Evolutionary conservation across 2,797 vertebrate species (phyloP).

Genomic region (Distichodus sexfasciatus): DNA sequence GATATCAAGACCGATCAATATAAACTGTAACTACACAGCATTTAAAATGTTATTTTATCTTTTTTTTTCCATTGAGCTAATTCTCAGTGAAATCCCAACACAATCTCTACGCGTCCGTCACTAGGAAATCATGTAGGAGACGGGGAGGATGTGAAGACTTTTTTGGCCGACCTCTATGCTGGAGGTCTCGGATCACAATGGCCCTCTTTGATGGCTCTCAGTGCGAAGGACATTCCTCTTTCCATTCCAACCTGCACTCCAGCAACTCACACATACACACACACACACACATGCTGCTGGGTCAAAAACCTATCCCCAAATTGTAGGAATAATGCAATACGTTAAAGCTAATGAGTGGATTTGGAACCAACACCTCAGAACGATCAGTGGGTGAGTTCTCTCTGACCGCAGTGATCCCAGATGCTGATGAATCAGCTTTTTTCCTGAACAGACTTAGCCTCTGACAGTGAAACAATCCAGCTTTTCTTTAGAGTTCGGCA

Average conservation of each 20-base stretch:
- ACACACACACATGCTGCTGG: conserved; percentile 65
- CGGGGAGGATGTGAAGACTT: conserved; percentile 73
- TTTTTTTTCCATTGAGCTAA: no score
- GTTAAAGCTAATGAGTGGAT: background rate
- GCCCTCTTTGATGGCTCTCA: conserved; percentile 75
- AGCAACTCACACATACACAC: conserved; percentile 65
- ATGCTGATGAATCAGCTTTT: conserved; percentile 4
- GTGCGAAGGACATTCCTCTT: conserved; percentile 78
- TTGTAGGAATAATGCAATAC: background rate
- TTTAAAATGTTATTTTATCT: no score
- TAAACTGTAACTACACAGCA: no score
- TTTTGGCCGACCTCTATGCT: conserved; percentile 80
- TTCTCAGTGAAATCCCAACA: background rate
- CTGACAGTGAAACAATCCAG: conserved; percentile 7
- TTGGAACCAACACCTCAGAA: background rate
- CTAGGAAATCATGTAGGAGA: conserved; percentile 62
- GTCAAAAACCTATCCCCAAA: conserved; percentile 54
- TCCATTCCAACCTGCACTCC: conserved; percentile 53
- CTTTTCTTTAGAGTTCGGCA: conserved; percentile 8
- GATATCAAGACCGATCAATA: no score
- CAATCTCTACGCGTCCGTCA: background rate
- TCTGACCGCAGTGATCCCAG: background rate
- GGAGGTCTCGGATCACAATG: conserved; percentile 76
- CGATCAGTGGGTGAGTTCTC: no score
- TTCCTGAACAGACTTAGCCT: background rate